These are phyloP conservation scores for Sarcophaga peregrina DNA, from an alignment of 1,140 invertebrate genomes.

Conservation along the genomic window DNA sequence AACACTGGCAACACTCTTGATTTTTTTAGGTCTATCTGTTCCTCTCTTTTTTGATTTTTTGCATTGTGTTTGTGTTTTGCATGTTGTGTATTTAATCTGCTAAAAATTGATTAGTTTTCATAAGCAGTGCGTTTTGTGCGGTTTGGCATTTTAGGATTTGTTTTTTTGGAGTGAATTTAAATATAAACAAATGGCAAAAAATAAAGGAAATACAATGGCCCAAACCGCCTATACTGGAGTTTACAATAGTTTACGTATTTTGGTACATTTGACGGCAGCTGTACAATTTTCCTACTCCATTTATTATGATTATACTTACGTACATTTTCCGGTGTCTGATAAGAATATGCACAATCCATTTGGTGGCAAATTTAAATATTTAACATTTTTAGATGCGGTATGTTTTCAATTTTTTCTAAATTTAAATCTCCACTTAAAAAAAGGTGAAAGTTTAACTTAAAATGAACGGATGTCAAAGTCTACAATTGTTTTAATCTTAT, in stretches of 20 bases:
- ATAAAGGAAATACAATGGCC: slow-evolving; percentile 38
- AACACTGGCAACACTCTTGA: neutral
- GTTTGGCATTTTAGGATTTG: neutral
- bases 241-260: slow-evolving; percentile 66
- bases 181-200: slow-evolving; percentile 24
- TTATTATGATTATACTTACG: slow-evolving; percentile 79
- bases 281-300: slow-evolving; percentile 78
- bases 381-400: slow-evolving; percentile 88
- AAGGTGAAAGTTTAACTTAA: slow-evolving; percentile 1
- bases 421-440: neutral
- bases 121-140: neutral
- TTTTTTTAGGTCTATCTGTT: neutral
- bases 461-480: slow-evolving; percentile 13
- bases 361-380: slow-evolving; percentile 87
- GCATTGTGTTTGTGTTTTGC: neutral
- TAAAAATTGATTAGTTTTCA: slow-evolving; percentile 37
- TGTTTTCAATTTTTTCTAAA: slow-evolving; percentile 48
- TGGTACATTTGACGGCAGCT: slow-evolving; percentile 75
- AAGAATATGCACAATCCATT: slow-evolving; percentile 64
- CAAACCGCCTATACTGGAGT: slow-evolving; percentile 62
- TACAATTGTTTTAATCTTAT: slow-evolving; percentile 29
- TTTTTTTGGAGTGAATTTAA: neutral
- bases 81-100: neutral
- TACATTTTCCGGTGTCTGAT: slow-evolving; percentile 72
- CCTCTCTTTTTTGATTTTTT: neutral